Evolutionary conservation across 2,888 invertebrate species (phyloP), one percentile per base, ranked within the genome.

Genomic region (Nymphalis c-album): DNA sequence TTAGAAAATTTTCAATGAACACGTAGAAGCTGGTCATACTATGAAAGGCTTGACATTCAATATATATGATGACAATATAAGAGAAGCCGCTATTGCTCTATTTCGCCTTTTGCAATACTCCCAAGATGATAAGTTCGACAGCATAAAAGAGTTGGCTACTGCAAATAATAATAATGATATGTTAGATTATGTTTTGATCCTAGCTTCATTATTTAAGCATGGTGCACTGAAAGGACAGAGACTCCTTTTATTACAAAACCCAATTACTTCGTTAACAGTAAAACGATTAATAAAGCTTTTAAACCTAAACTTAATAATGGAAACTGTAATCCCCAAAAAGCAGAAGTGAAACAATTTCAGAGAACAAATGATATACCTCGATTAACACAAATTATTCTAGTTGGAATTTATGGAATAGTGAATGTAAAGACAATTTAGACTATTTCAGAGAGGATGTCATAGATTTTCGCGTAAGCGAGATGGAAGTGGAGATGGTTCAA

Each of bases 391-490:
- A 92, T 73, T 91, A 91, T 74, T 91, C 91, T 1, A 85, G 91
- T 62, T 94, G 93, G 93, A 93, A 94, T 77, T 70, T 92, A 83
- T 78, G 84, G 75, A 75, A 87, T 83, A 82, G 85, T 64, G 85
- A 83, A 67, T 88, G 90, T 63, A 93, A 94, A 72, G 88, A 92
- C 73, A 86, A 90, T 65, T 77, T 95, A 16, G 93, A 94, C 67
- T 95, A 95, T 76, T 95, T 94, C 77, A 93, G 93, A 71, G 95
- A 95, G 87, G 95, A 95, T n/a, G n/a, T n/a, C 73, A 86, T 94
- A 65, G 93, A n/a, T n/a, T n/a, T n/a, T 40, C 40, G 40, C 10
- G 40, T 40, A 0, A 40, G 13, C 40, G 13, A 13, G 40, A 13
- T 40, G 13, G 10, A 13, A 13, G 4, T 13, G 40, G 13, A 13